A percentile compares a stretch with the other conserved stretches of the same genome.
Evolutionary conservation across 2,888 invertebrate genomes (phyloP).

Genomic region (Glyphotaelius pellucidus): DNA sequence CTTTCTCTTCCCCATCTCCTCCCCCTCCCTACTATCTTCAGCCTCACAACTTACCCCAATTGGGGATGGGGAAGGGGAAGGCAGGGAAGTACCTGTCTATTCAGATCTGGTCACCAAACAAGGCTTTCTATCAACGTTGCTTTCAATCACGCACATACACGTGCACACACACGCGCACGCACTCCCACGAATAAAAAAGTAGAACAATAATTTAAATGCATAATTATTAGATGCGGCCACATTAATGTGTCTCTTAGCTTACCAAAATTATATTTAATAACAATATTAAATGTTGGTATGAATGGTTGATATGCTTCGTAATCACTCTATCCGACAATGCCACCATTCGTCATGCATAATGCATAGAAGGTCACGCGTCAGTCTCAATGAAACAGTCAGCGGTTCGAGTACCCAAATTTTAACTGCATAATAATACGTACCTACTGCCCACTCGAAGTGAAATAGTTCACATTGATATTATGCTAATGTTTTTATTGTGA

Average conservation of each 20-base stretch:
- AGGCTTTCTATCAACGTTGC: no score
- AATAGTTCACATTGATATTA: not conserved
- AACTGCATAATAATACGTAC: not conserved
- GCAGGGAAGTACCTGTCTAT: no score
- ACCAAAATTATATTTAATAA: not conserved
- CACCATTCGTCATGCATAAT: not conserved
- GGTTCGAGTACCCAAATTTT: not conserved
- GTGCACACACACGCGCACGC: no score
- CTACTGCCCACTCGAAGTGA: not conserved
- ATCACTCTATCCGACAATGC: not conserved
- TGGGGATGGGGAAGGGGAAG: no score
- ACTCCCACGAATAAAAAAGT: no score
- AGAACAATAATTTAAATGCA: no score
- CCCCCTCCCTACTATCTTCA: no score
- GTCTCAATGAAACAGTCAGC: not conserved
- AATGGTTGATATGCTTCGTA: not conserved
- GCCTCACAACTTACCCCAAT: no score
- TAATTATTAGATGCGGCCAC: no score
- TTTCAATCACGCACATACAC: no score
- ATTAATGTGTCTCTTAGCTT: not conserved
- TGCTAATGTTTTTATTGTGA: not conserved
- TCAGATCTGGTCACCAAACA: no score
- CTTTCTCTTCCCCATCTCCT: no score
- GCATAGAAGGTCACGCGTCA: not conserved
- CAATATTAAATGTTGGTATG: not conserved